These are phyloP conservation scores for Echinarachnius parma DNA, from an alignment of 53 echinoderm and acorn worm genomes.

Conservation along the genomic window DNA sequence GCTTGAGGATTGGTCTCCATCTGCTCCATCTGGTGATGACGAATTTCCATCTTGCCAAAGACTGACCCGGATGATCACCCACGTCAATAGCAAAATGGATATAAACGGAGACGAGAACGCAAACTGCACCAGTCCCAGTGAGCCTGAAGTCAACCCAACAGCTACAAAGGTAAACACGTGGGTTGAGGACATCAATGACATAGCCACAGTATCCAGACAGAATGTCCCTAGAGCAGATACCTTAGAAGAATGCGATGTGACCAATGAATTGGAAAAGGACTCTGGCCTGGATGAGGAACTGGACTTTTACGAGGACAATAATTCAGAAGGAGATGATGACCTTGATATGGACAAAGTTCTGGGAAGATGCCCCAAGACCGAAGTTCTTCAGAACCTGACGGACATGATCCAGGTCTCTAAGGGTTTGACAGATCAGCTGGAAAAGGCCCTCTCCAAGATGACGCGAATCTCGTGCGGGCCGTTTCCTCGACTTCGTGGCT, in stretches of 20 bases:
- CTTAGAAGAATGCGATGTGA: background rate
- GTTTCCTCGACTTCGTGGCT: constrained; percentile 27
- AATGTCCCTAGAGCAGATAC: too few species aligned
- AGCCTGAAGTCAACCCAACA: too few species aligned
- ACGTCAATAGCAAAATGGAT: too few species aligned
- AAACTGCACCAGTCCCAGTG: too few species aligned
- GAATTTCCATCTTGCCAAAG: too few species aligned
- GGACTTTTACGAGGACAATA: constrained; percentile 13
- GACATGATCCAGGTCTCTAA: constrained; percentile 30
- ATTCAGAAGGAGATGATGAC: constrained; percentile 14
- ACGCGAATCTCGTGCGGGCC: constrained; percentile 18
- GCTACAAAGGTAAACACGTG: too few species aligned
- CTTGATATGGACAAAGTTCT: constrained; percentile 26
- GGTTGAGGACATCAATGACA: too few species aligned
- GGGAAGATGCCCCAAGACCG: constrained; percentile 18
- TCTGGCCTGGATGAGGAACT: constrained; percentile 6
- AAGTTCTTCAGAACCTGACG: constrained; percentile 14
- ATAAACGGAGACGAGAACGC: too few species aligned
- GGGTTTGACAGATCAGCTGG: constrained; percentile 11
- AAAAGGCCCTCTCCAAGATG: background rate
- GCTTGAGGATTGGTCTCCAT: too few species aligned
- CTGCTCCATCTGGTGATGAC: too few species aligned
- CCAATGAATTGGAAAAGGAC: background rate
- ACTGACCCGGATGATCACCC: too few species aligned
- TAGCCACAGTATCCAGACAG: background rate